Conservation (phyloP, 2,113 vertebrate genomes). For the Serinus canaria region DNA sequence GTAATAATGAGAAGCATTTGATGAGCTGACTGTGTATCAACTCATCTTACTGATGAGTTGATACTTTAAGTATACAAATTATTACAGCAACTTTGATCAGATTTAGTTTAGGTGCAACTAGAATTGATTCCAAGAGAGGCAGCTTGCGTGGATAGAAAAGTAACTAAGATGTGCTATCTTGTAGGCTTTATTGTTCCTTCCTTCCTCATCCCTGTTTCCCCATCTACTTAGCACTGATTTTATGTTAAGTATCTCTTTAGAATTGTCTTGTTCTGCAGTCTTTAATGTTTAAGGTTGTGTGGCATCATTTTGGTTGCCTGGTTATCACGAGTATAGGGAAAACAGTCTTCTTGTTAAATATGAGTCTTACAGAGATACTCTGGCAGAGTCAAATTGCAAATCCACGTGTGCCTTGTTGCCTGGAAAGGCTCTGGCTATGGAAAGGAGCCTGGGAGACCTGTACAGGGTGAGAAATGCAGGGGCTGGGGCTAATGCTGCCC, state of each 20-base stretch:
- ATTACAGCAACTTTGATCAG: slow-evolving; percentile 31
- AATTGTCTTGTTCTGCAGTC: neutral
- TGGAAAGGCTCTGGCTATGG: neutral
- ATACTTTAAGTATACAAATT: slow-evolving; percentile 43
- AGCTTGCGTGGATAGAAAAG: neutral
- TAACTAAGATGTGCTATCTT: neutral
- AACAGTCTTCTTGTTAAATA: neutral
- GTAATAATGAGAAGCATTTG: slow-evolving; percentile 38
- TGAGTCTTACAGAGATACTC: neutral
- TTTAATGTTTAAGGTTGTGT: neutral
- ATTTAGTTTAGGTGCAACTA: slow-evolving; percentile 40
- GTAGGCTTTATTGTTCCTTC: neutral
- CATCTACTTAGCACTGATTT: slow-evolving; percentile 4
- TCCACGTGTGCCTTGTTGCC: rapidly evolving
- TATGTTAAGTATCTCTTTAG: neutral
- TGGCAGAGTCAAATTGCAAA: neutral
- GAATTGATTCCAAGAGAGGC: slow-evolving; percentile 10
- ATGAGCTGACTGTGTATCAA: slow-evolving; percentile 28
- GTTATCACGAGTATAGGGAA: neutral
- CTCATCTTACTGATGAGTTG: slow-evolving; percentile 48
- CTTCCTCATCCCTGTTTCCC: neutral
- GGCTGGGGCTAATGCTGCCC: neutral
- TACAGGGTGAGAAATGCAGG: neutral
- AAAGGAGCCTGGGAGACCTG: neutral
- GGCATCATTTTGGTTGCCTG: neutral